These are phyloP conservation scores for Lepidochrysops patricia DNA, from an alignment of 2,888 invertebrate species.

Conservation along the genomic window DNA sequence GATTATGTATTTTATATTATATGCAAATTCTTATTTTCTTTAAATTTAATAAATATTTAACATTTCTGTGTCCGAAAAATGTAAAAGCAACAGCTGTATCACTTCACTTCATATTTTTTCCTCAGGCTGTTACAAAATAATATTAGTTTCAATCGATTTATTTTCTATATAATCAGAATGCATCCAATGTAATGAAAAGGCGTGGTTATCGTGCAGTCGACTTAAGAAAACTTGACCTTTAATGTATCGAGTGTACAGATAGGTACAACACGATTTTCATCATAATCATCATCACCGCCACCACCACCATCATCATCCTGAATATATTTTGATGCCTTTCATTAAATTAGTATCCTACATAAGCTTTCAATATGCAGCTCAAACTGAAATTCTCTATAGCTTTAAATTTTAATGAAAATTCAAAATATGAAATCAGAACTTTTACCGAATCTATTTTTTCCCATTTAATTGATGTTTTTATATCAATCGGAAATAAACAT, in stretches of 20 bases:
- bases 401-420: not conserved
- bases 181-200: not conserved
- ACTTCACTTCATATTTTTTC: no score
- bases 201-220: not conserved
- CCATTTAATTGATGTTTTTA: not conserved
- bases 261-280: not conserved
- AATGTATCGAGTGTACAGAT: not conserved
- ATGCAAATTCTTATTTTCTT: no score
- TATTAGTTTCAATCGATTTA: no score
- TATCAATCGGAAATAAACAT: slow-evolving; percentile 4
- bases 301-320: not conserved
- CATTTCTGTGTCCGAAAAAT: no score
- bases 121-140: no score
- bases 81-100: no score
- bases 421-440: not conserved
- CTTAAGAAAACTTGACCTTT: not conserved
- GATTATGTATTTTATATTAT: no score
- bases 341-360: not conserved
- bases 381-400: not conserved
- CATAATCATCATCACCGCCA: not conserved
- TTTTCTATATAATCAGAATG: not conserved
- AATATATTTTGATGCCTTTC: no score
- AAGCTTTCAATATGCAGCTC: not conserved
- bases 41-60: no score
- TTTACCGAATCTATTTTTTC: not conserved